Base-by-base conservation (phyloP, 2,113 vertebrate genomes). In the Synchiropus splendidus region DNA sequence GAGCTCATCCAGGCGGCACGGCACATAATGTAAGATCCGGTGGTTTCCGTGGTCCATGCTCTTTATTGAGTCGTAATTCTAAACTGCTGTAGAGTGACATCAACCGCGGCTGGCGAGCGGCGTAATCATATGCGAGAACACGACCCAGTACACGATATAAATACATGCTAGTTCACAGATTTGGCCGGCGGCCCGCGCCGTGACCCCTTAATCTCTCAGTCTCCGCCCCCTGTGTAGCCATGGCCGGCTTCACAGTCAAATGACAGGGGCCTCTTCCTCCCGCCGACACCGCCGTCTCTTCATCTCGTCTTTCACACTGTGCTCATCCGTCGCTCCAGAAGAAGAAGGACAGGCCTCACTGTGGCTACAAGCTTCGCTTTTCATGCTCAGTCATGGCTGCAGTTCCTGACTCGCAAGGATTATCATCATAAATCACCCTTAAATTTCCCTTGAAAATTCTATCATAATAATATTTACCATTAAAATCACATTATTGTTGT, bases 231-330 rank as follows among this genome's bases (percentile, higher is more conserved):
- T 6, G 51, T 39, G 27, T 14, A 64, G 69, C 49, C 62, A 46
- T 0, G 62, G 48, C 66, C 69, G 66, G 63, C 39, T 54, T 71
- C 51, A 41, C 63, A 70, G 63, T 67, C 46, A 65, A 71, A 74
- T 69, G 61, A 75, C 42, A 74, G 64, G 49, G 70, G 47, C 63
- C 64, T 64, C 55, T 54, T 60, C 63, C 62, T 56, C 41, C 18
- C 8, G 13, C 50, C 60, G 42, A 64, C 73, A 69, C 65, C 60
- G 54, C 53, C 14, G 36, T 36, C 47, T 55, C 55, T 46, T 50
- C 13, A 38, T 51, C 40, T 64, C 45, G 10, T 32, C 46, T 61
- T 45, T 34, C 6, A 46, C 32, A 21, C 56, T 39, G 18, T 44
- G 11, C 37, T 49, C 17, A 32, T 54, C 44, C 55, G 32, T 42